phyloP scores from a whole-genome alignment of 2,113 vertebrate genomes.

The Bos javanicus region DNA sequence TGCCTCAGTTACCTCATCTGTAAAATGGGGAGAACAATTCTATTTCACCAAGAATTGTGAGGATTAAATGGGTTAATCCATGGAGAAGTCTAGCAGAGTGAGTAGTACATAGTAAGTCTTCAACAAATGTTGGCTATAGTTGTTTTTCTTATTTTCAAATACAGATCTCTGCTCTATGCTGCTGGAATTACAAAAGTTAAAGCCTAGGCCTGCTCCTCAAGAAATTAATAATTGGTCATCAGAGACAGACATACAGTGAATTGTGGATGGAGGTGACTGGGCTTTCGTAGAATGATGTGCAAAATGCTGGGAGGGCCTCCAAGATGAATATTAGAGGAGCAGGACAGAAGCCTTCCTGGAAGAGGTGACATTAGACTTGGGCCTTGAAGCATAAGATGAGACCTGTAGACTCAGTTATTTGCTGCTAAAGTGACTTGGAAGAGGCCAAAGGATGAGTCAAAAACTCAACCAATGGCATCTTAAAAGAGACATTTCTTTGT shows the following conservation, averaged over 20 bases:
- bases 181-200: neutral
- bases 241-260: neutral
- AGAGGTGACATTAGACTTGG: neutral
- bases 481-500: slow-evolving; percentile 45
- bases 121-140: neutral
- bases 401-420: neutral
- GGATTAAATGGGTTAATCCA: neutral
- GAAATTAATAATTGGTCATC: neutral
- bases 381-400: neutral
- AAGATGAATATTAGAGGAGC: neutral
- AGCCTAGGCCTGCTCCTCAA: neutral
- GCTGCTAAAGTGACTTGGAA: neutral
- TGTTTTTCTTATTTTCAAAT: neutral
- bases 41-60: neutral
- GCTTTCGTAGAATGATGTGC: neutral
- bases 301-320: neutral
- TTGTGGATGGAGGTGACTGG: neutral
- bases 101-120: neutral
- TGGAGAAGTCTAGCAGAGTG: neutral
- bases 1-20: slow-evolving; percentile 47
- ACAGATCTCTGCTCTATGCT: neutral
- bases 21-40: neutral
- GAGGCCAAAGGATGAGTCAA: neutral
- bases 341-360: neutral
- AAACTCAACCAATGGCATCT: neutral